Evolutionary conservation across 1,140 invertebrate species (phyloP).

Genomic region (Drusus annulatus): DNA sequence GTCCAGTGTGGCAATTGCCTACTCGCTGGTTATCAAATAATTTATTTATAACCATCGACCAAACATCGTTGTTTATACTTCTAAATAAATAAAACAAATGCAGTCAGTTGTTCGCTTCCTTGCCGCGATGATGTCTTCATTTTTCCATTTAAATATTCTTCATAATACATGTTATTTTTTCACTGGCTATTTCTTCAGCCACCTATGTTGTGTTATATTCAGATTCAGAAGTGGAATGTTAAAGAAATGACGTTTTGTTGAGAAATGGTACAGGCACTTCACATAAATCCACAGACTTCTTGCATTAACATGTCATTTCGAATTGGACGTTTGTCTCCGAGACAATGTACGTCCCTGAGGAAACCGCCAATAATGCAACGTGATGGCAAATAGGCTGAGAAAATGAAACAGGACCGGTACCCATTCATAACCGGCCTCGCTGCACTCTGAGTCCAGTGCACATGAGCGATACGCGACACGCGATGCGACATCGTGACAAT

Average conservation of each 20-base stretch:
- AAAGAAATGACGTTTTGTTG: too few relatives aligned
- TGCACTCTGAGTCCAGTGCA: background rate
- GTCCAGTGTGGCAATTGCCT: background rate
- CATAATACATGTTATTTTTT: too few relatives aligned
- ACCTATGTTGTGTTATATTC: too few relatives aligned
- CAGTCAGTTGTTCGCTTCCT: background rate
- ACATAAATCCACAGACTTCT: too few relatives aligned
- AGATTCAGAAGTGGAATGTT: too few relatives aligned
- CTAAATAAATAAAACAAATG: constrained; percentile 1
- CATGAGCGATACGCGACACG: constrained; percentile 22
- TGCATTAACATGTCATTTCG: background rate
- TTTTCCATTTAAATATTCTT: background rate
- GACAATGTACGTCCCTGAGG: constrained; percentile 14
- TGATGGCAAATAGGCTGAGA: constrained; percentile 36
- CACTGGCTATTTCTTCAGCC: too few relatives aligned
- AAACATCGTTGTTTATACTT: too few relatives aligned
- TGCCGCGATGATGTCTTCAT: constrained; percentile 1
- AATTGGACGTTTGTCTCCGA: background rate
- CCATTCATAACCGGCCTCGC: background rate
- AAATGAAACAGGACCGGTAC: background rate
- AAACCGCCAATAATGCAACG: constrained; percentile 14
- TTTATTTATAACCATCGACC: too few relatives aligned
- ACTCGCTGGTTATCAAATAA: constrained; percentile 1
- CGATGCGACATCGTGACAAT: constrained; percentile 40
- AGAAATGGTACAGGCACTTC: too few relatives aligned